phyloP scores from a whole-genome alignment of 2,113 vertebrate species.

The Hippocampus barbouri region DNA sequence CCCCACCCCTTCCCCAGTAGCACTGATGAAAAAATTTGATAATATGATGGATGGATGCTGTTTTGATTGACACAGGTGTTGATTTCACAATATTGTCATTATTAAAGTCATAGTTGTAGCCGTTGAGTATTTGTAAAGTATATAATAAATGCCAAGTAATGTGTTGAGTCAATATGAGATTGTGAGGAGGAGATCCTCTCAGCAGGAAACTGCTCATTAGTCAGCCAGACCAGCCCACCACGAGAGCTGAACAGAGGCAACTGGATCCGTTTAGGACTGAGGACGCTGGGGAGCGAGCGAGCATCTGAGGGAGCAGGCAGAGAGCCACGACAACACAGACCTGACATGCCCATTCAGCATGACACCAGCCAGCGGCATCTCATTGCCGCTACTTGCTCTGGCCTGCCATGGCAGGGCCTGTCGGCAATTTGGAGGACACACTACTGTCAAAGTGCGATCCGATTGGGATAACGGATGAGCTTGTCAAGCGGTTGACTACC shows the following conservation, averaged over 20 bases:
- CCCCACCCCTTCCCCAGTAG: too few relatives aligned
- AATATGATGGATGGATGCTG: not conserved
- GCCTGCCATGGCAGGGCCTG: constrained; percentile 25
- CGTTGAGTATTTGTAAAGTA: not conserved
- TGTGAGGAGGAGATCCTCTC: constrained; percentile 34
- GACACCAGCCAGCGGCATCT: constrained; percentile 56
- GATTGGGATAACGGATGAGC: constrained; percentile 24
- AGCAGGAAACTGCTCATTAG: constrained; percentile 63
- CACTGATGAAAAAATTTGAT: not conserved
- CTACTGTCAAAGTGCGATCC: constrained; percentile 12
- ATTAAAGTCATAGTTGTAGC: too few relatives aligned
- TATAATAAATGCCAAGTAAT: constrained; percentile 10
- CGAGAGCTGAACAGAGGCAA: constrained; percentile 60
- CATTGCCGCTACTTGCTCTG: constrained; percentile 32
- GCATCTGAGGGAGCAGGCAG: constrained; percentile 65
- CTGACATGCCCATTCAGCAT: constrained; percentile 64
- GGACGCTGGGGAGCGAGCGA: constrained; percentile 60
- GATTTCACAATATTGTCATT: not conserved
- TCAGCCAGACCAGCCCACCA: constrained; percentile 47
- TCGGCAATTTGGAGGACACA: constrained; percentile 25
- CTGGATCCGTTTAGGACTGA: constrained; percentile 65
- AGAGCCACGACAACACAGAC: constrained; percentile 56
- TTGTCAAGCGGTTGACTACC: constrained; percentile 1
- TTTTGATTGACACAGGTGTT: not conserved
- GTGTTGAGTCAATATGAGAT: constrained; percentile 15